Evolutionary conservation across 2,797 vertebrate genomes (phyloP), one percentile per base, ranked within the genome.

Genomic region (Carduelis carduelis): DNA sequence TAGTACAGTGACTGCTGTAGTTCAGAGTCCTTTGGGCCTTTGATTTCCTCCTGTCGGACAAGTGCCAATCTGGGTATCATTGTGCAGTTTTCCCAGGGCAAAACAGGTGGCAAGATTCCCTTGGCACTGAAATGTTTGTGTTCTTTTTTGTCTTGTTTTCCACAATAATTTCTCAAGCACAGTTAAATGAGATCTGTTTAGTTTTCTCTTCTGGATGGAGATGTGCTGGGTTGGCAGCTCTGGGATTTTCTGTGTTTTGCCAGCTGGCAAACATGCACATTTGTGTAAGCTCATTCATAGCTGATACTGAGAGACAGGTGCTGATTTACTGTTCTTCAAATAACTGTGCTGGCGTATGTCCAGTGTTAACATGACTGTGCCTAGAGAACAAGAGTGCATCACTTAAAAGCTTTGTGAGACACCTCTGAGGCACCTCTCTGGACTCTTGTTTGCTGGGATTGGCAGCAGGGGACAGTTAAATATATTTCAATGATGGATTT

Each of bases 301-400:
- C 95, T 87, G 96, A 83, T 96, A 83, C 90, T 86, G 92, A 95
- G 87, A 87, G 91, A 92, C 95, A 97, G 95, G 95, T 97, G 95
- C 95, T 95, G 95, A 95, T 94, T 97, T 97, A 96, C 95, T 94
- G 96, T 88, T 97, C 89, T 89, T 95, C 95, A 96, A 87, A 93
- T 95, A 96, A 93, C 84, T 83, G 68, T 46, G 14, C 43, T 96
- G 95, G 95, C 91, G 3, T 9, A 13, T 65, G 53, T 59, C 92
- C 95, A 94, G 32, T n/a, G 15, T 77, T 69, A 92, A 81, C 72
- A 65, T 14, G 43, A 35, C 65, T 89, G 65, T 0, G 2, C 72
- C 76, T 65, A 14, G 35, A 52, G 87, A 96, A 92, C n/a, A 46
- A 14, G 82, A 81, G 65, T 35, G 39, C 61, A 72, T 89, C 69